Evolutionary conservation across 2,113 vertebrate species (phyloP), one percentile per base, ranked within the genome.

Genomic region (Mus pahari): DNA sequence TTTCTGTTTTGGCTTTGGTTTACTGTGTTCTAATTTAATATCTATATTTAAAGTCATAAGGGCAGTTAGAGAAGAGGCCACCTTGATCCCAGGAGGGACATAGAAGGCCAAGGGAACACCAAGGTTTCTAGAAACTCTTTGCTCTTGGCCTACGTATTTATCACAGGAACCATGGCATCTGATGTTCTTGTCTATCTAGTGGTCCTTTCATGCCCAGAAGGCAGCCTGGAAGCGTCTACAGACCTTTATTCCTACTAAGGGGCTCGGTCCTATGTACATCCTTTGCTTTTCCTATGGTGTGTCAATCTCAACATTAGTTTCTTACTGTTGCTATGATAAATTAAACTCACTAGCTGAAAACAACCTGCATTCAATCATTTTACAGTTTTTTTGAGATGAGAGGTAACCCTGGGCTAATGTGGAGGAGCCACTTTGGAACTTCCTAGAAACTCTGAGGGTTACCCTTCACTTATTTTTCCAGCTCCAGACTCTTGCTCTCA

Each of bases 1-100:
- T 94, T 87, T 95, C 42, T 73, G 14, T 94, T 94, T 96, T 94
- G 50, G 13, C 12, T 94, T 95, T 60, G 42, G 45, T 88, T 93
- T 36, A 79, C 3, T 55, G 53, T 22, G 1, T 90, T 90, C 53
- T 93, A 90, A 53, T 58, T 90, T 31, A 11, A 53, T 95, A 36
- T 50, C 33, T 36, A 7, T 73, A 91, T 86, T 68, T 91, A 8
- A 42, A 58, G 48, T 89, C 16, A 92, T 36, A 86, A 77, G 64
- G 81, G 39, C 28, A 90, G n/a, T 79, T 66, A 93, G 86, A 83
- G 58, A 24, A n/a, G 50, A 45, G n/a, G 50, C 28, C 42, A n/a
- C 73, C 60, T 86, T 48, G 50, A 83, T 22, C 3, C 17, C 28
- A 36, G 62, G 24, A 92, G 96, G 31, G 45, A 81, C 53, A 78